Evolutionary conservation across 2,797 vertebrate genomes (phyloP), one percentile per base, ranked within the genome.

Genomic region (Gallirallus australis): DNA sequence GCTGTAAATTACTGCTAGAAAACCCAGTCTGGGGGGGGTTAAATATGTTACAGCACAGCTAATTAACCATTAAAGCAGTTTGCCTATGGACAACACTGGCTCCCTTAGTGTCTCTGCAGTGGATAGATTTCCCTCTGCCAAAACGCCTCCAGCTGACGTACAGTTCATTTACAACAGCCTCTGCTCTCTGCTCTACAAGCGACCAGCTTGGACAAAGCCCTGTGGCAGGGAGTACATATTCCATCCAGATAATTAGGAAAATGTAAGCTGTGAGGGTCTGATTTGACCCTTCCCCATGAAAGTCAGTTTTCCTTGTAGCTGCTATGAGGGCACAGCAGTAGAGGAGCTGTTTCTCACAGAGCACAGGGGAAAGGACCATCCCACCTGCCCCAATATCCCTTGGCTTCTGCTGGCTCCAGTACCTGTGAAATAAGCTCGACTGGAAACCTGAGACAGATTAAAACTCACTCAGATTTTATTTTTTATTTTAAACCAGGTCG

Each of bases 271-370:
- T 3, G 39, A 65, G 33, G 71, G 39, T 21, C 64, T 37, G 24
- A 54, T 16, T 28, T 66, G 85, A 59, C 7, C 60, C 5, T 28
- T 63, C 64, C 72, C 24, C 17, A 24, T 2, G 35, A 33, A 79
- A 89, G 80, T 11, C 35, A 31, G 15, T 8, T 87, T 39, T 83
- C 35, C 28, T 20, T n/a, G 37, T 31, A 68, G 75, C 63, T 63
- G 53, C 39, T 16, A 5, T 4, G 18, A 45, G 37, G 56, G 21
- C 0, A 0, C 28, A 40, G 72, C 1, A 15, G 21, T 2, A 4
- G 21, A 79, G 0, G 8, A 91, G 76, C 56, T 6, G 33, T 45
- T 20, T 53, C 40, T 3, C 20, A 31, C 31, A n/a, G 66, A 37
- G 24, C 7, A 4, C 9, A 9, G 30, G 64, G 5, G 1, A 33